Evolutionary conservation across 2,797 vertebrate genomes (phyloP).

Genomic region (Rhinatrema bivittatum): DNA sequence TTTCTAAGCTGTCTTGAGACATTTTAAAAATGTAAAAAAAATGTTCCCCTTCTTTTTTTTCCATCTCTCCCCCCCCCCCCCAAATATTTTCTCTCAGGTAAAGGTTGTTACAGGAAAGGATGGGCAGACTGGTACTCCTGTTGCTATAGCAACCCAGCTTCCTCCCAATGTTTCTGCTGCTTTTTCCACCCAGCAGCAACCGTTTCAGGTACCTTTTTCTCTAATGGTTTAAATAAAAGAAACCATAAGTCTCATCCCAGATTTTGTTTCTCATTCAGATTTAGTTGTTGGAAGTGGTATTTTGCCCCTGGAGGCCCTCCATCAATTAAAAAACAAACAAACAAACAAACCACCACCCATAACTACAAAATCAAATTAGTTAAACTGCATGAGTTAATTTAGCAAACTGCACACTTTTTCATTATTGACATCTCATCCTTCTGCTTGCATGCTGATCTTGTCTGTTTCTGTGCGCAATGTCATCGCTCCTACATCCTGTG

Average conservation of each 20-base stretch:
- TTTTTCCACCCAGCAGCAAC: conserved; percentile 79
- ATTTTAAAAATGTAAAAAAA: conserved; percentile 31
- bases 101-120: conserved; percentile 95
- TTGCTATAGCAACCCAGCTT: conserved; percentile 96
- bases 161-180: conserved; percentile 94
- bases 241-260: conserved; percentile 60
- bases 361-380: neutral
- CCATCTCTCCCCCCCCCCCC: conserved; percentile 30
- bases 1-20: conserved; percentile 19
- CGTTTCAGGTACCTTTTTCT: conserved; percentile 83
- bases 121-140: conserved; percentile 90
- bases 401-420: neutral
- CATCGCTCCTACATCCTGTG: no score
- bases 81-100: conserved; percentile 72
- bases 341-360: no score
- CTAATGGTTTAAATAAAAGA: conserved; percentile 63
- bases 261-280: conserved; percentile 39
- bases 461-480: no score
- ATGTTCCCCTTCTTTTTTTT: conserved; percentile 35
- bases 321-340: conserved; percentile 17
- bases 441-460: no score
- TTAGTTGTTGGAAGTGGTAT: conserved; percentile 32
- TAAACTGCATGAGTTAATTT: conserved; percentile 20
- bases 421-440: no score
- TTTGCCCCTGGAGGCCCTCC: conserved; percentile 38